These are phyloP conservation scores for Prinia subflava DNA, from an alignment of 2,113 vertebrate genomes.

Conservation along the genomic window DNA sequence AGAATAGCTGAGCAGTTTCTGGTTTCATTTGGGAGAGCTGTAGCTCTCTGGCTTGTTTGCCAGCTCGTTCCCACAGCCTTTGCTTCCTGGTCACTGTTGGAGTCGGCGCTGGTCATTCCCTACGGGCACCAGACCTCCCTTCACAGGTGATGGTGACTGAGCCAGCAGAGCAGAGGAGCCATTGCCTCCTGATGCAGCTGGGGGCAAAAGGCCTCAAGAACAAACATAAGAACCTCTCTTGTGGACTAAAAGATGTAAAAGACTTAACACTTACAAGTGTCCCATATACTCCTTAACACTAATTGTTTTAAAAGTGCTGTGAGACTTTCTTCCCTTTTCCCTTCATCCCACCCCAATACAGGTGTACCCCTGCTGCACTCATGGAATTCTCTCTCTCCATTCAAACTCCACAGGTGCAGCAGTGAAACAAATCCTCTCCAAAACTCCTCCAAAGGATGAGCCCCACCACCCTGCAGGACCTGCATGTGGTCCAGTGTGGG, in stretches of 20 bases:
- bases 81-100: background rate
- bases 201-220: background rate
- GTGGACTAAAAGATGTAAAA: background rate
- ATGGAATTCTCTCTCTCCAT: background rate
- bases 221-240: background rate
- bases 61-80: background rate
- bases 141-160: background rate
- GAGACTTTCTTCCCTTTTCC: background rate
- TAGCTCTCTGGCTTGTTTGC: background rate
- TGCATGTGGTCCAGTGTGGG: conserved; percentile 28
- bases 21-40: background rate
- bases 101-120: fast-evolving
- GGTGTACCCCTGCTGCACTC: background rate
- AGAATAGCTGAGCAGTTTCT: conserved; percentile 21
- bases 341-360: background rate
- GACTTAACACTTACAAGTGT: background rate
- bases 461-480: conserved; percentile 48
- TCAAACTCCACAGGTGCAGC: conserved; percentile 49
- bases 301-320: background rate
- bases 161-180: background rate
- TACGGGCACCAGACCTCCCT: background rate
- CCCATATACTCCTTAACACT: background rate
- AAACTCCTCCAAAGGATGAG: conserved; percentile 53
- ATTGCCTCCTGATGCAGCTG: background rate
- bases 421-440: conserved; percentile 65